Evolutionary conservation across 2,888 invertebrate species (phyloP).

Genomic region (Tribolium freemani): DNA sequence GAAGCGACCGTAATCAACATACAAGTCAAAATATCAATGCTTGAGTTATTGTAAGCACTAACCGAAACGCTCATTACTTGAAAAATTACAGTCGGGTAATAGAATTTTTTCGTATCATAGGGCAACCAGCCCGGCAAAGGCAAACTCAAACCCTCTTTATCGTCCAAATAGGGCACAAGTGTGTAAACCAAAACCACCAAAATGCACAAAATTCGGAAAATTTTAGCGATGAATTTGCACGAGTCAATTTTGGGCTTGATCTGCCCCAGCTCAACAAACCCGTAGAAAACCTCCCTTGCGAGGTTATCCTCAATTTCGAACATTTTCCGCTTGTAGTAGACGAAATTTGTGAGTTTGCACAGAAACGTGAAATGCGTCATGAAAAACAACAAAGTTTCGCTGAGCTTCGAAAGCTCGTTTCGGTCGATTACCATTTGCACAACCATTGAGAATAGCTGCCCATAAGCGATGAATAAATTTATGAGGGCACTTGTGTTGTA

Average conservation of each 20-base stretch:
- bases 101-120: constrained; percentile 40
- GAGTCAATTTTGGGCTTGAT: not conserved
- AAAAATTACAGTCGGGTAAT: constrained; percentile 45
- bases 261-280: not conserved
- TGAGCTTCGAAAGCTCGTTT: constrained; percentile 39
- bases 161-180: constrained; percentile 48
- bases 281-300: constrained; percentile 9
- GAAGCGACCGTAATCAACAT: constrained; percentile 49
- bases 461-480: constrained; percentile 4
- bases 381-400: constrained; percentile 46
- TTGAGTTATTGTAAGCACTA: constrained; percentile 50
- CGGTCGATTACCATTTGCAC: constrained; percentile 25
- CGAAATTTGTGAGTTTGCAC: constrained; percentile 46
- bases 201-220: constrained; percentile 45
- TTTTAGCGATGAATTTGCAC: constrained; percentile 40
- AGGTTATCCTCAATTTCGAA: constrained; percentile 22
- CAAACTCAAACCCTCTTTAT: constrained; percentile 25
- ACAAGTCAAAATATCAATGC: constrained; percentile 47
- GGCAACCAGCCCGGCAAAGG: constrained; percentile 52
- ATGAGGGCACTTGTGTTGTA: not conserved
- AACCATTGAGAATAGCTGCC: constrained; percentile 29
- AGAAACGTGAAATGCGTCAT: constrained; percentile 48
- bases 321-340: constrained; percentile 37
- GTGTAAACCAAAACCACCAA: constrained; percentile 47
- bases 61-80: constrained; percentile 48